Evolutionary conservation across 2,888 invertebrate genomes (phyloP).

Genomic region (Zygaena filipendulae): DNA sequence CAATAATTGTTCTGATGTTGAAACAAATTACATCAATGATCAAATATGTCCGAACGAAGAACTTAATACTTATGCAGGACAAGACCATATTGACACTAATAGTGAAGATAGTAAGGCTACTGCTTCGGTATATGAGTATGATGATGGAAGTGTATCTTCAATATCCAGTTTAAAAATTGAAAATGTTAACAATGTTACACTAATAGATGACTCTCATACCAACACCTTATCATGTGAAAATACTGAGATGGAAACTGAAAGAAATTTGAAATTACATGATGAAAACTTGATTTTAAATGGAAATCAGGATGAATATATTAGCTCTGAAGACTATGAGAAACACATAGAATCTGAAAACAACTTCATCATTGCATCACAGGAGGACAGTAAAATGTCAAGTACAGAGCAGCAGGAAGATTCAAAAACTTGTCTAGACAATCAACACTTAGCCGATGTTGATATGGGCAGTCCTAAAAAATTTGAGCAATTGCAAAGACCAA

Average conservation of each 20-base stretch:
- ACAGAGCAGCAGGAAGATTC: neutral
- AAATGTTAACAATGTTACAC: conserved; percentile 29
- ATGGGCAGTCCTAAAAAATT: conserved; percentile 19
- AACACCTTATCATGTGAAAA: conserved; percentile 19
- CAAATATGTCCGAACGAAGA: conserved; percentile 37
- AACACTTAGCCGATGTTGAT: neutral
- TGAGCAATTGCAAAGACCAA: conserved; percentile 33
- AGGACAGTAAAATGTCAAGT: no score
- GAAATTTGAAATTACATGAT: conserved; percentile 15
- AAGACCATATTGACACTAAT: conserved; percentile 43
- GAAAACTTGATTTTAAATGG: conserved; percentile 11
- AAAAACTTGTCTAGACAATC: conserved; percentile 16
- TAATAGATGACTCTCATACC: conserved; percentile 26
- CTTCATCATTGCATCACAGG: neutral
- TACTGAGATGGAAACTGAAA: conserved; percentile 18
- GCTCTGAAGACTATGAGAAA: conserved; percentile 18
- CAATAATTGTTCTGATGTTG: conserved; percentile 38
- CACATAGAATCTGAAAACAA: neutral
- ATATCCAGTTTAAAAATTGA: conserved; percentile 50
- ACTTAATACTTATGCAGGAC: conserved; percentile 31
- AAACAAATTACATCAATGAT: conserved; percentile 36
- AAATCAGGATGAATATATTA: conserved; percentile 30
- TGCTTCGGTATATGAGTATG: conserved; percentile 48
- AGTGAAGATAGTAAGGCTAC: conserved; percentile 53
- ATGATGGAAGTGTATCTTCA: conserved; percentile 48